Percentiles rank a stretch among this genome's conserved stretches.
Conservation (phyloP, 2,113 vertebrate species). For the Psophia crepitans region DNA sequence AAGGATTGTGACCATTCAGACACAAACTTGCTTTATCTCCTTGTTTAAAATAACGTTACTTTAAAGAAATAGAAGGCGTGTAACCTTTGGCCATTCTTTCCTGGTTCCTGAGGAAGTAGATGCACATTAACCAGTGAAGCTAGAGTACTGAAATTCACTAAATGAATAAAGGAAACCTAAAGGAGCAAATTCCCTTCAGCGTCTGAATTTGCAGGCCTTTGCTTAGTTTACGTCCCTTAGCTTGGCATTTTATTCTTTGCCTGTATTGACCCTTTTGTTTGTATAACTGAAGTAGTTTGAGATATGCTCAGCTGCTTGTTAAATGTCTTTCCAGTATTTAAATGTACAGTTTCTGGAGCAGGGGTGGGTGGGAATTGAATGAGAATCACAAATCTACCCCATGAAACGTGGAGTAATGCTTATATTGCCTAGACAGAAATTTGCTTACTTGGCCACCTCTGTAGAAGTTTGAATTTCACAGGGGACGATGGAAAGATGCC, state of each 20-base stretch:
- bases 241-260: neutral
- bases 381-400: neutral
- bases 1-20: neutral
- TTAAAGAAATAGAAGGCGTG: neutral
- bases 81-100: neutral
- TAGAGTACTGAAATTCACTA: neutral
- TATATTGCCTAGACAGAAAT: neutral
- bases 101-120: neutral
- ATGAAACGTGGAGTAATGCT: neutral
- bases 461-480: neutral
- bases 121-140: neutral
- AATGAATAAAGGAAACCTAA: neutral
- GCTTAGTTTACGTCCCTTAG: neutral
- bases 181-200: neutral
- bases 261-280: neutral
- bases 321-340: neutral
- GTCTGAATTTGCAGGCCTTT: neutral
- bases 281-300: neutral
- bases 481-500: neutral
- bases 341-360: neutral
- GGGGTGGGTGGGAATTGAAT: neutral
- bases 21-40: neutral
- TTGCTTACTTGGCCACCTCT: neutral
- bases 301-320: neutral
- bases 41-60: neutral